Conservation (phyloP, 2,113 vertebrate genomes). For the Muntiacus reevesi region DNA sequence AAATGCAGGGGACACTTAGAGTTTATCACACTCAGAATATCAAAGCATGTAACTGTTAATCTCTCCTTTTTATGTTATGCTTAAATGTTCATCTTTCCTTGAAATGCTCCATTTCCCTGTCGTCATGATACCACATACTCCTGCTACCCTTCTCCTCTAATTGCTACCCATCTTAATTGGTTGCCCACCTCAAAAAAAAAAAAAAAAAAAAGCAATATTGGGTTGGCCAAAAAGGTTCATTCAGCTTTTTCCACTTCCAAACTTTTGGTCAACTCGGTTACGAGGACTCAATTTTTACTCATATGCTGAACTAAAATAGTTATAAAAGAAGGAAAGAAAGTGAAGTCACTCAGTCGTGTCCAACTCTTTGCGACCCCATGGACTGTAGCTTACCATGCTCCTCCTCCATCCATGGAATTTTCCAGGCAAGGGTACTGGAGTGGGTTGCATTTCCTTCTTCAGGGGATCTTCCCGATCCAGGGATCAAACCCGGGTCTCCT, state of each 20-base stretch:
- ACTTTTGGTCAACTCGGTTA: neutral
- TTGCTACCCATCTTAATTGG: neutral
- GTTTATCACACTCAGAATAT: neutral
- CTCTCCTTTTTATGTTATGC: neutral
- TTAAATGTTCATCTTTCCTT: neutral
- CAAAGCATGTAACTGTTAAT: neutral
- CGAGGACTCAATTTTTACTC: neutral
- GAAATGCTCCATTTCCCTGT: neutral
- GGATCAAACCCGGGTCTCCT: neutral
- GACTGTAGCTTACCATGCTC: neutral
- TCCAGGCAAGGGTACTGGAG: neutral
- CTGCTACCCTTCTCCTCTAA: neutral
- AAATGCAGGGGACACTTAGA: neutral
- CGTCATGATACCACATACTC: neutral
- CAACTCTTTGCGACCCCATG: neutral
- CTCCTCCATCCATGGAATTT: neutral
- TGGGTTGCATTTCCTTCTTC: neutral
- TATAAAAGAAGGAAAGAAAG: neutral
- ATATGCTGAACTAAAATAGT: neutral
- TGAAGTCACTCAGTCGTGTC: rapidly evolving
- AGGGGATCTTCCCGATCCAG: neutral
- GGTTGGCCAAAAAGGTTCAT: neutral
- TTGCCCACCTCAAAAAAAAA: neutral
- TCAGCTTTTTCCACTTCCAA: neutral
- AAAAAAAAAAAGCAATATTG: neutral